phyloP scores from a whole-genome alignment of 2,113 vertebrate genomes.

The Nycticryphes semicollaris region DNA sequence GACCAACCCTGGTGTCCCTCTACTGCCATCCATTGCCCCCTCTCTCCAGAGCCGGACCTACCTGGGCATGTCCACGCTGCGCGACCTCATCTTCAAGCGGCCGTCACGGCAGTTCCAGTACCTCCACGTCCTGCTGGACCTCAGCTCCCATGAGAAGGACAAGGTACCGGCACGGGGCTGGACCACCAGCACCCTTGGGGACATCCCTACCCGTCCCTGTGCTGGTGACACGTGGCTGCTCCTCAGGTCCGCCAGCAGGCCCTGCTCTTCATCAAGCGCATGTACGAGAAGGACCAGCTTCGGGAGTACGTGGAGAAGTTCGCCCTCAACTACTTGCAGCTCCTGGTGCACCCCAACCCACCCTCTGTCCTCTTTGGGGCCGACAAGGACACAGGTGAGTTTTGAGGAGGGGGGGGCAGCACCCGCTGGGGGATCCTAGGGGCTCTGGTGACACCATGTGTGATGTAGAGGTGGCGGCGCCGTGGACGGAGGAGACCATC shows the following conservation, averaged over 20 bases:
- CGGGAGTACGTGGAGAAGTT: constrained; percentile 94
- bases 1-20: fast-evolving
- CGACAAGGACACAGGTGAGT: constrained; percentile 90
- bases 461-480: constrained; percentile 87
- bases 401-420: fast-evolving
- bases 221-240: fast-evolving
- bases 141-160: constrained; percentile 95
- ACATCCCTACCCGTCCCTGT: not conserved
- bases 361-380: constrained; percentile 91
- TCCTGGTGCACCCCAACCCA: constrained; percentile 93
- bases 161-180: constrained; percentile 69
- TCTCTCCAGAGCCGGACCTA: constrained; percentile 86
- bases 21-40: not conserved
- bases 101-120: constrained; percentile 93
- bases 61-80: constrained; percentile 91
- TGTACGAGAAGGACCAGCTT: constrained; percentile 94
- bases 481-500: constrained; percentile 94
- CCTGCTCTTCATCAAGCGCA: constrained; percentile 88
- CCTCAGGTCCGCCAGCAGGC: constrained; percentile 88
- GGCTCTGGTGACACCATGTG: fast-evolving
- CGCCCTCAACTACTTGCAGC: constrained; percentile 94
- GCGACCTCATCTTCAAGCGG: constrained; percentile 91
- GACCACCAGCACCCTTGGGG: fast-evolving
- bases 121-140: constrained; percentile 90
- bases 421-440: fast-evolving